Evolutionary conservation across 2,888 invertebrate genomes (phyloP), one percentile per base, ranked within the genome.

Genomic region (Agrilus mali): DNA sequence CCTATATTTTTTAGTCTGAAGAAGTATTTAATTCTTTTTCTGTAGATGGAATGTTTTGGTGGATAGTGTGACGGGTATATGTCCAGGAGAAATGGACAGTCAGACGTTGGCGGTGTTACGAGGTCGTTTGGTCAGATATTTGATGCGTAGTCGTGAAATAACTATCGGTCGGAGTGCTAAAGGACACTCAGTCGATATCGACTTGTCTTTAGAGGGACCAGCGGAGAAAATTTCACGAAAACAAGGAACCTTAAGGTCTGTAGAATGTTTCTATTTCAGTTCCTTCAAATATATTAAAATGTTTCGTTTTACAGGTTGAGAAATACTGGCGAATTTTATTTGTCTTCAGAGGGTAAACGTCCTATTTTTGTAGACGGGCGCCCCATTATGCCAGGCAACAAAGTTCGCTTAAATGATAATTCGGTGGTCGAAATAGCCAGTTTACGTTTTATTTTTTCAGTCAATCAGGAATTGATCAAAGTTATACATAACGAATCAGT

Each of bases 341-440:
- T 97, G 56, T 84, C 87, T 15, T 96, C 96, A 37, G 94, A 95
- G 64, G 97, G 96, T 15, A 92, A 93, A 61, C 71, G 95, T 47
- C 87, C 95, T 2, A 84, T 97, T 57, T 94, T 88, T 64, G 86
- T 97, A 5, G 95, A 97, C 64, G 93, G 95, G 2, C 78, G 85
- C 47, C 93, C 95, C 0, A 77, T 97, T 42, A 73, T 92, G 8
- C 78, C 80, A 40, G 93, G 92, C 37, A 87, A 84, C 66, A 93
- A 92, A 72, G 84, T 87, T 44, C 84, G 89, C 56, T 73, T 97
- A 13, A 86, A 84, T 60, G 90, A 96, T 66, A 95, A 95, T 64
- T 87, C 92, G 49, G 87, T 95, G 10, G 85, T 97, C 42, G 96
- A 97, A 85, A 86, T 95, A 56, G 83, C 90, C 16, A 88, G 90